Evolutionary conservation across 2,888 invertebrate species (phyloP), one percentile per base, ranked within the genome.

Genomic region (Himalopsyche anomala): DNA sequence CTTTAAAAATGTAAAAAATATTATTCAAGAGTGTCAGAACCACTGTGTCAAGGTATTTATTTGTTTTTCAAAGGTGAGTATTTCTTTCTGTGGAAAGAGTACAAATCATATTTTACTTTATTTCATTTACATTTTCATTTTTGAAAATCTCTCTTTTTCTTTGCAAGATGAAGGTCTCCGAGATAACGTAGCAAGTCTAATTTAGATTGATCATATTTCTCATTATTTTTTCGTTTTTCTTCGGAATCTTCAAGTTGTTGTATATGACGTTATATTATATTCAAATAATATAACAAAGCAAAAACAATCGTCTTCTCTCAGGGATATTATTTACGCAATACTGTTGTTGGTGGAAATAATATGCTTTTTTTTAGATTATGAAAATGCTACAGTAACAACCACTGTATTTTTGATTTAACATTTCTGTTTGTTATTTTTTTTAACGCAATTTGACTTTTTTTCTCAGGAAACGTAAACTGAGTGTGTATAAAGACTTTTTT

Each of bases 11-110:
- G 0, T 42, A 45, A 45, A 45, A 9, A 2, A 11, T 9, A 45
- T 15, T 15, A 15, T 15, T 51, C 3, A 51, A 51, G 4, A 62
- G 62, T 62, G 19, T 62, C 11, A 28, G 62, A 62, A 62, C 62
- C 62, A 28, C 15, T 5, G 19, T 19, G 9, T 8, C 8, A n/a
- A 62, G 62, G 62, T 62, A 62, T 62, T 62, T 62, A 62, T 62
- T 62, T 62, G 62, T 62, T 62, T 62, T 62, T 51, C 11, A 83
- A 83, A 83, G 74, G 83, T 83, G 83, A 83, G 69, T 51, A 28
- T 45, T 83, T 69, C 19, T 83, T 74, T 69, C 28, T 28, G 45
- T 15, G 11, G 28, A 15, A 69, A 69, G 45, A 54, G 45, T 83
- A 28, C 74, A 69, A 83, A 83, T 83, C 40, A 51, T 83, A 74